Conservation (phyloP, 2,888 invertebrate genomes). For the Drosophila niveifrons region DNA sequence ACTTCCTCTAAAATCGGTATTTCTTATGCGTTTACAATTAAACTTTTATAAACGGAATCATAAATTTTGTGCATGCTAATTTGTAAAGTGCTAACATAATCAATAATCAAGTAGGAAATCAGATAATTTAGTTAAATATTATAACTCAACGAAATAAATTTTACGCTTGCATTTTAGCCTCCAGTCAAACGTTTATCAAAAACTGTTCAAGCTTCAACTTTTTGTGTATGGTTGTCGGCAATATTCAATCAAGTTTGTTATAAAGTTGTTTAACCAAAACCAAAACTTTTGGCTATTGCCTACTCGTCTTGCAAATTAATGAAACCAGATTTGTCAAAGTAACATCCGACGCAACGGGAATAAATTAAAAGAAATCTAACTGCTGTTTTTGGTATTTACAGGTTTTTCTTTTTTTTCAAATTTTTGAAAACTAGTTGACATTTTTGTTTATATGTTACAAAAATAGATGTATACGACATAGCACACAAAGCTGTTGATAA, state of each 20-base stretch:
- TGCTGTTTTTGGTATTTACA: slow-evolving; percentile 35
- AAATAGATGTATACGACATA: slow-evolving; percentile 50
- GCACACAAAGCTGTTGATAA: slow-evolving; percentile 35
- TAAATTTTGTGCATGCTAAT: neutral
- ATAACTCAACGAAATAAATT: neutral
- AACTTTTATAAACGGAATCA: neutral
- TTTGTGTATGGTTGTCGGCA: slow-evolving; percentile 9
- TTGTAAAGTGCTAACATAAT: neutral
- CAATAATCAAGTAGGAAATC: neutral
- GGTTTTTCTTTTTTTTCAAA: slow-evolving; percentile 19
- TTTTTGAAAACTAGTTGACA: slow-evolving; percentile 56
- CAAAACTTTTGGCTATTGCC: slow-evolving; percentile 16
- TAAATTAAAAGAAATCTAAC: slow-evolving; percentile 41
- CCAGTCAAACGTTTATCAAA: slow-evolving; percentile 9
- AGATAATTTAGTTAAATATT: neutral
- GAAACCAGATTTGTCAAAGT: slow-evolving; percentile 38
- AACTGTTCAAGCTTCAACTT: neutral
- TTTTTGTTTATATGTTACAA: slow-evolving; percentile 26
- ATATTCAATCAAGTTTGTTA: slow-evolving; percentile 15
- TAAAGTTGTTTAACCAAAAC: slow-evolving; percentile 40
- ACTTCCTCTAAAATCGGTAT: neutral
- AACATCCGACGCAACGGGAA: slow-evolving; percentile 39
- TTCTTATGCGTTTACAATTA: neutral
- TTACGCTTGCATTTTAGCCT: neutral
- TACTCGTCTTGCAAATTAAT: slow-evolving; percentile 44